Evolutionary conservation across 1,140 invertebrate species (phyloP).

Genomic region (Pachypeltis micranthus): DNA sequence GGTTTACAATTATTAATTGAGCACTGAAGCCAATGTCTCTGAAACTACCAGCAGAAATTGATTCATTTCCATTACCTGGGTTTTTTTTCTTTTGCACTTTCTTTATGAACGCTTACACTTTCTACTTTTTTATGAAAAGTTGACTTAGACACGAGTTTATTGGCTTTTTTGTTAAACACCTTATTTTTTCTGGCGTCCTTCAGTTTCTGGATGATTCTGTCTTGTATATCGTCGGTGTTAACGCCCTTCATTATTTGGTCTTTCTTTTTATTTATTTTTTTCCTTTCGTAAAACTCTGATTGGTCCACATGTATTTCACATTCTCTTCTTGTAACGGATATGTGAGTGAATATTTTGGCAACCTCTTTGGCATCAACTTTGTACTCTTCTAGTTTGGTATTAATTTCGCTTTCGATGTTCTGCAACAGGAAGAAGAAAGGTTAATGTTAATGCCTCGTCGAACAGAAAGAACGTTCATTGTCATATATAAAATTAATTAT

Average conservation of each 20-base stretch:
- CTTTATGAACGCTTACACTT: too few species aligned
- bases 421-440: conserved; percentile 33
- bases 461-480: too few species aligned
- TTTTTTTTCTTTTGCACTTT: too few species aligned
- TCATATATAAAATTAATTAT: too few species aligned
- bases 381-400: conserved; percentile 73
- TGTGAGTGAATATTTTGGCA: conserved; percentile 75
- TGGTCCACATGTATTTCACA: conserved; percentile 86
- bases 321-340: conserved; percentile 79
- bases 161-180: conserved; percentile 26
- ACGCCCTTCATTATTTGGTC: conserved; percentile 73
- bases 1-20: too few species aligned
- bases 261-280: conserved; percentile 77
- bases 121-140: too few species aligned
- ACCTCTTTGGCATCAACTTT: conserved; percentile 77
- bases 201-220: conserved; percentile 36
- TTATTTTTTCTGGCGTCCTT: conserved; percentile 34
- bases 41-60: too few species aligned
- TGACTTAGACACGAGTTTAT: too few species aligned
- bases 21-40: too few species aligned
- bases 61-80: too few species aligned
- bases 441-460: too few species aligned
- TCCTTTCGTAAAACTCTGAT: conserved; percentile 79
- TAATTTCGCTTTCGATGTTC: conserved; percentile 73
- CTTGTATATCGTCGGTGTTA: conserved; percentile 63